These are phyloP conservation scores for Rhinolophus ferrumequinum DNA, from an alignment of 2,113 vertebrate genomes.

Conservation along the genomic window DNA sequence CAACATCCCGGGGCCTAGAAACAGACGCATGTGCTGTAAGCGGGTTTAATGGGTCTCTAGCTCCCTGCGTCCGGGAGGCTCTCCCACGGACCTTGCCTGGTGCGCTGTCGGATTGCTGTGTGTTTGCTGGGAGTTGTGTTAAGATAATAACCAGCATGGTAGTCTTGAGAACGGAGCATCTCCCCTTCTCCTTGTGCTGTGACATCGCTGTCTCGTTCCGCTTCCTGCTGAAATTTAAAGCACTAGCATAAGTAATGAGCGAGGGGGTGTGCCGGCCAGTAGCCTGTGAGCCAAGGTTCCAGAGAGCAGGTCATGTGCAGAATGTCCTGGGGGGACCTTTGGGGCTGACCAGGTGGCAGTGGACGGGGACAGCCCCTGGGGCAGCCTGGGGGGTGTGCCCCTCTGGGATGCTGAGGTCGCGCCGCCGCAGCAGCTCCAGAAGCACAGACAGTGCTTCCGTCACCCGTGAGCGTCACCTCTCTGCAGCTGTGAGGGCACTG, in stretches of 20 bases:
- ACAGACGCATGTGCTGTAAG: neutral
- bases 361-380: neutral
- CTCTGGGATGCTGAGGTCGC: neutral
- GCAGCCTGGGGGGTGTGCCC: fast-evolving
- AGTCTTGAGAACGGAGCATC: neutral
- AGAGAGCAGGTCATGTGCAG: no score
- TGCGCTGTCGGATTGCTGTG: no score
- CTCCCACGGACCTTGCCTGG: no score
- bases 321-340: neutral
- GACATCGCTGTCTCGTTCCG: fast-evolving
- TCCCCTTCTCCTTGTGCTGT: neutral
- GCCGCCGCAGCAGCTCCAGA: neutral
- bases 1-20: neutral
- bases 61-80: neutral
- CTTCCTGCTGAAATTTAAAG: neutral
- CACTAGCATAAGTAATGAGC: fast-evolving
- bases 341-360: neutral
- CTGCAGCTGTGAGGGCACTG: fast-evolving
- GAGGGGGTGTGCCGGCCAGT: neutral
- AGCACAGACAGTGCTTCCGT: neutral
- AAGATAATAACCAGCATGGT: neutral
- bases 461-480: neutral
- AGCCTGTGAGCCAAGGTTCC: neutral
- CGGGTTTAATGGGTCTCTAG: neutral
- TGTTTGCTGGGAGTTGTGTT: neutral